These are phyloP conservation scores for Oophaga sylvatica DNA, from an alignment of 2,797 vertebrate species.

Conservation along the genomic window DNA sequence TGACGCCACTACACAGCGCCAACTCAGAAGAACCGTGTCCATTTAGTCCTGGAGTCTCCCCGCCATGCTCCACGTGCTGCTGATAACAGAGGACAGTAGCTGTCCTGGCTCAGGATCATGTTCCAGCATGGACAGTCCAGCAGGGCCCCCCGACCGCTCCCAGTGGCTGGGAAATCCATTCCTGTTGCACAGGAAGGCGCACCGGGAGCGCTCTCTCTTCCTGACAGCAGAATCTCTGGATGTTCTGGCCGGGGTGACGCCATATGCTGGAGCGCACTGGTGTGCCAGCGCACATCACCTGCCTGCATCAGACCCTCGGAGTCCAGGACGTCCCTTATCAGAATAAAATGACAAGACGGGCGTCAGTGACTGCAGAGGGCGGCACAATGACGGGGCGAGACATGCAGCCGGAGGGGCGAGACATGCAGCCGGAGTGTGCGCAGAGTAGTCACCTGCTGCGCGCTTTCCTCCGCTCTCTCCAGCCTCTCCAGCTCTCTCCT, in stretches of 20 bases:
- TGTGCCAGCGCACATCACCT: slow-evolving; percentile 23
- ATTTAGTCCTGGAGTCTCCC: no score
- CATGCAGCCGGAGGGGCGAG: slow-evolving; percentile 37
- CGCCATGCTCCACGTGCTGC: no score
- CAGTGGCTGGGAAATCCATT: no score
- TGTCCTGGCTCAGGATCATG: no score
- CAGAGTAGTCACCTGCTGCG: slow-evolving; percentile 28
- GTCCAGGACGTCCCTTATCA: slow-evolving; percentile 13
- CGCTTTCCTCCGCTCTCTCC: slow-evolving; percentile 50
- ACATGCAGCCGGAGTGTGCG: slow-evolving; percentile 10
- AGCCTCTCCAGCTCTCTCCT: slow-evolving; percentile 56
- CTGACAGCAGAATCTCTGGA: no score
- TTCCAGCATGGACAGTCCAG: no score
- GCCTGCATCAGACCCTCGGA: not conserved
- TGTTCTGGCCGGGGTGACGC: not conserved
- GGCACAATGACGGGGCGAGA: not conserved
- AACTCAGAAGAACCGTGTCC: no score
- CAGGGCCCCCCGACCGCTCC: no score
- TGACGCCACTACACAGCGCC: no score
- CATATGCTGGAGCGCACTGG: not conserved
- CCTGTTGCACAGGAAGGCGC: no score
- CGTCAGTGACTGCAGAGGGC: not conserved
- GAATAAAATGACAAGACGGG: slow-evolving; percentile 26
- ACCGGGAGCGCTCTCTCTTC: no score
- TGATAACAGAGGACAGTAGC: no score